These are phyloP conservation scores for Mustelus asterias DNA, from an alignment of 2,113 vertebrate genomes.

Conservation along the genomic window DNA sequence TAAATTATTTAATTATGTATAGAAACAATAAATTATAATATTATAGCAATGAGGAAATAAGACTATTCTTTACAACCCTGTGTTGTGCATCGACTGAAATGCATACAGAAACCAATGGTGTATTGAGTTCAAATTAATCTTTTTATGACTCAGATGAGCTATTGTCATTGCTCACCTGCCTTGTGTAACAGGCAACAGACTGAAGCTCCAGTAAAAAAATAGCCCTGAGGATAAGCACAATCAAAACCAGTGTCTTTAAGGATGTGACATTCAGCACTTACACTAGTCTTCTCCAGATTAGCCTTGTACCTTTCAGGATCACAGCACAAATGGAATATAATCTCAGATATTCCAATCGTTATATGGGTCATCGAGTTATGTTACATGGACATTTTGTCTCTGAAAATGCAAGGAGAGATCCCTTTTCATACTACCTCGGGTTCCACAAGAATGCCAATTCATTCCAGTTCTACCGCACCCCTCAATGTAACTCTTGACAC, in stretches of 20 bases:
- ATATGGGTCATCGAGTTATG: neutral
- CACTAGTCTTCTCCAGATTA: neutral
- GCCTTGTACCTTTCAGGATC: neutral
- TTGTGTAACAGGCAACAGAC: neutral
- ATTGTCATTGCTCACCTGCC: neutral
- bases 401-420: neutral
- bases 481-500: neutral
- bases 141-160: neutral
- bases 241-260: neutral
- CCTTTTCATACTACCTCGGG: neutral
- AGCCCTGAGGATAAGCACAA: neutral
- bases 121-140: neutral
- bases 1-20: neutral
- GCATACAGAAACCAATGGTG: neutral
- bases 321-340: neutral
- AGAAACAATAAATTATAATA: neutral
- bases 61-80: neutral
- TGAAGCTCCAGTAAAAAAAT: neutral
- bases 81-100: neutral
- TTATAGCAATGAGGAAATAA: neutral
- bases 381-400: neutral
- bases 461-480: neutral
- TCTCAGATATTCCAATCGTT: neutral
- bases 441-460: neutral
- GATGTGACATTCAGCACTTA: neutral